Base-by-base conservation (phyloP, 2,888 invertebrate genomes). In the Apomyelois bistriatella region DNA sequence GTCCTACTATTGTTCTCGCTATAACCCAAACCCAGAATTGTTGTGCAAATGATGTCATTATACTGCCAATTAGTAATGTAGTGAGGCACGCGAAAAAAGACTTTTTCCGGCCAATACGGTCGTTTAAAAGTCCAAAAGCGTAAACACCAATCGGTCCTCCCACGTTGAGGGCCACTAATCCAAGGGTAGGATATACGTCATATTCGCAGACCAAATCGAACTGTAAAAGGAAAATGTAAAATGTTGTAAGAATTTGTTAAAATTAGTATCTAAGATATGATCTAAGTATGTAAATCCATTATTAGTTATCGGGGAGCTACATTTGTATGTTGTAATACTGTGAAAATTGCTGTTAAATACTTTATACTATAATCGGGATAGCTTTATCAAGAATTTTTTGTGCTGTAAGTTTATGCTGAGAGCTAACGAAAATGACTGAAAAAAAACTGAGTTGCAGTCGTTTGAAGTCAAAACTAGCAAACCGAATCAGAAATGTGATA, bases 121-220 rank as follows among this genome's bases (percentile, higher is more conserved):
- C 98, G 67, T 97, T 97, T 1, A 97, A 85, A 57, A 94, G 85
- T 0, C 97, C 97, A 79, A 97, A 98, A 8, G 95, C 87, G 75
- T 96, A 97, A 6, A 97, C 97, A 22, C 98, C 98, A 55, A 98
- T 92, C 0, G 98, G 97, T 9, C 97, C 97, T 46, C 97, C 98
- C 35, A 95, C 90, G 75, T 97, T 98, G 52, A 98, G 91, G 3
- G 96, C 95, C 0, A 95, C 96, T 62, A 98, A 86, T 6, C 96
- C 96, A 52, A 97, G 91, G 0, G 97, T 97, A 2, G 97, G 97
- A 82, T 97, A 97, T 64, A 97, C 95, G 59, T 95, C 94, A 63
- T 93, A 93, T 53, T 96, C 95, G 77, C 98, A 98, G 43, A 98
- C 97, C 70, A 98, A 91, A 86, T 97, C 93, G 82, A 96, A 98